Evolutionary conservation across 2,888 invertebrate species (phyloP), one percentile per base, ranked within the genome.

Genomic region (Watsonalla cultraria): DNA sequence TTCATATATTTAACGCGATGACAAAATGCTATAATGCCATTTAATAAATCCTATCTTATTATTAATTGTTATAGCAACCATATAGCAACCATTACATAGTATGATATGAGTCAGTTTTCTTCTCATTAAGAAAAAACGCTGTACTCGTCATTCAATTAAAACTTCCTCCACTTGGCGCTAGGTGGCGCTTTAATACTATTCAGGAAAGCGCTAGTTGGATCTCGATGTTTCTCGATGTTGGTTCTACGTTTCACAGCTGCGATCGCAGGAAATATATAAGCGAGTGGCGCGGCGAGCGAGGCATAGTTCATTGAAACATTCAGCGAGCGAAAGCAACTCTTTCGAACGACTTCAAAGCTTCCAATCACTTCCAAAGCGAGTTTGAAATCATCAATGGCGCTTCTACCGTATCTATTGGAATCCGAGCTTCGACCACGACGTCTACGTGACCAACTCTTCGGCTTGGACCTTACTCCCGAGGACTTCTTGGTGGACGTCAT

Each of bases 371-470:
- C 9, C 48, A 51, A 59, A 56, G 59, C 24, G 45, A 49, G 37
- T 46, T 49, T 54, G 48, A 49, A 14, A 6, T 45, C n/a, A 51
- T 61, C 35, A 68, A 89, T 90, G 90, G 80, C 89, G n/a, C 67
- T 90, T 42, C 14, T 90, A 72, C 86, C 88, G 4, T 84, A 83
- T 52, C 63, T 86, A 46, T 58, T 87, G 6, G 81, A 82, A 6
- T 37, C 37, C 56, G 84, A 87, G 5, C 48, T 83, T 5, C 75
- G 81, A 45, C 86, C 84, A 1, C 75, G 81, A 24, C 78, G 86
- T 9, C 64, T 85, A 2, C 74, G 76, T 0, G 82, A 90, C 58
- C 86, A 85, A 51, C 78, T 88, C 0, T 87, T 90, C 56, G 90
- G 83, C 1, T 46, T 89, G 46, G 83, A 85, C 63, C 60, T 91